Evolutionary conservation across 1,140 invertebrate species (phyloP).

Genomic region (Bicyclus anynana): DNA sequence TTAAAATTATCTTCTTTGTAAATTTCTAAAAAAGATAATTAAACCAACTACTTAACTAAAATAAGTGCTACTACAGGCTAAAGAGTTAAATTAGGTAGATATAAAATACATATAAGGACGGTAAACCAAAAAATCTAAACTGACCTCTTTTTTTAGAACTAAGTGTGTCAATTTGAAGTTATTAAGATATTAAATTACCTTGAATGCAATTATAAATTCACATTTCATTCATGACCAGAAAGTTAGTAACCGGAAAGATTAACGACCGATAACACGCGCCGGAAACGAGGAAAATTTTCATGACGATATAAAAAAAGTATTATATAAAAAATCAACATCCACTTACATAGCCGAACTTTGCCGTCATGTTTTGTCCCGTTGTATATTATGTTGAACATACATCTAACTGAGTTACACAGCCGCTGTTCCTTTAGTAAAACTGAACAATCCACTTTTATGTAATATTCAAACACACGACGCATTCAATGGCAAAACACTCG

Average conservation of each 20-base stretch:
- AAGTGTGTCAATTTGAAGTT: too few species aligned
- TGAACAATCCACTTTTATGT: conserved; percentile 73
- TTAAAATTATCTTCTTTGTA: too few species aligned
- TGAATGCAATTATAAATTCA: conserved; percentile 22
- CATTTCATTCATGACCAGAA: conserved; percentile 28
- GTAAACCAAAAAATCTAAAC: too few species aligned
- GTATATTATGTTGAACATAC: conserved; percentile 73
- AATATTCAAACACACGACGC: conserved; percentile 66
- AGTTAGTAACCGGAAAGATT: conserved; percentile 20
- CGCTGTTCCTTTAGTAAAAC: conserved; percentile 62
- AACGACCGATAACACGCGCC: conserved; percentile 24
- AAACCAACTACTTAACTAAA: too few species aligned
- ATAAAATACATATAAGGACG: too few species aligned
- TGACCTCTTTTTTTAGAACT: too few species aligned
- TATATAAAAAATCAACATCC: conserved; percentile 26
- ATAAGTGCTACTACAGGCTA: too few species aligned
- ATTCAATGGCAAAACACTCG: conserved; percentile 66
- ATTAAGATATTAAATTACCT: background rate
- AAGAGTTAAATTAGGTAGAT: too few species aligned
- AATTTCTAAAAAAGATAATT: too few species aligned
- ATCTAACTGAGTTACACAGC: conserved; percentile 73
- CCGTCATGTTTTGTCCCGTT: conserved; percentile 78
- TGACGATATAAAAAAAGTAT: conserved; percentile 23
- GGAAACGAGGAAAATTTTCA: conserved; percentile 31
- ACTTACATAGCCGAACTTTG: conserved; percentile 78